Evolutionary conservation across 2,113 vertebrate genomes (phyloP), one percentile per base, ranked within the genome.

Genomic region (Damaliscus lunatus): DNA sequence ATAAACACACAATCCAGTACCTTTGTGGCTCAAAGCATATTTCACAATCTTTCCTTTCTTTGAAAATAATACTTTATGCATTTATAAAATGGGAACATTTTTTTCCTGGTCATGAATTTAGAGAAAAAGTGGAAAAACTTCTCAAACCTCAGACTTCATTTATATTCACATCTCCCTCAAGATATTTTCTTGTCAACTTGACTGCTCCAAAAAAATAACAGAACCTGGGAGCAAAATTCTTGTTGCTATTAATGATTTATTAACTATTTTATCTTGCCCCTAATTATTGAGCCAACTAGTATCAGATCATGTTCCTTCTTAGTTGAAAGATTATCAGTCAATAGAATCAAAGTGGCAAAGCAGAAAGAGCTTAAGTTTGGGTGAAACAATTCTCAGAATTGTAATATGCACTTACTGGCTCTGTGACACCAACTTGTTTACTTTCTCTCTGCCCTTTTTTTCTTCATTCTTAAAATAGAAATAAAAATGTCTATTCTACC

Each of bases 81-180:
- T 5, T 90, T 94, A 88, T 1, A 23, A 82, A 33, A 90, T 29
- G 52, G 52, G 84, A 94, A 95, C 94, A 98, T 59, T 59, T 17
- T 93, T 91, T 97, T 94, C 90, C 50, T 91, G 89, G 83, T 94
- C 88, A 87, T 62, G 59, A 90, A 92, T 87, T 94, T 33, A 96
- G 60, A 95, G 14, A 33, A 4, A n/a, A 52, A 91, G 62, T 92
- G 50, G 83, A 90, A 93, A 96, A 95, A 85, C 8, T 92, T n/a
- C n/a, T 92, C 80, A 46, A 48, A 59, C 46, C 33, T 88, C 74
- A 40, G 40, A 43, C 46, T 40, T 85, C 43, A 96, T 5, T 91
- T 88, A 77, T 31, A 21, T n/a, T 84, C 17, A 25, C 60, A 71
- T 53, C 23, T 62, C 25, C 59, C 6, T 90, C 27, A 88, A 53